These are phyloP conservation scores for Telmatherina bonti DNA, from an alignment of 2,797 vertebrate genomes.

Conservation along the genomic window DNA sequence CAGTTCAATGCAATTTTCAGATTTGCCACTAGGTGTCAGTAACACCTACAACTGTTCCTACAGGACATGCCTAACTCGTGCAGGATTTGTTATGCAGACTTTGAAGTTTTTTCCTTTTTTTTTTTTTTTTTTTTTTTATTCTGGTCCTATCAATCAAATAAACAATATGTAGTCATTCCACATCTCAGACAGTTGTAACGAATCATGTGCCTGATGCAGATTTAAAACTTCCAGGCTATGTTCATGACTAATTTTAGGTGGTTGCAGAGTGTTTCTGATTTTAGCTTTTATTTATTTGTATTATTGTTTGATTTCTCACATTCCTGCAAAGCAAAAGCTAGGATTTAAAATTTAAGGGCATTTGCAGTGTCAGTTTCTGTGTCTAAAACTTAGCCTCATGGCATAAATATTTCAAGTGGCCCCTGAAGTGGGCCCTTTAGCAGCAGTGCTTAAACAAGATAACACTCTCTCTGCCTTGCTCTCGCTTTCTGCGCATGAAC, in stretches of 20 bases:
- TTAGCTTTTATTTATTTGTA: conserved; percentile 6
- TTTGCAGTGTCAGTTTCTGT: conserved; percentile 27
- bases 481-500: conserved; percentile 34
- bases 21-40: neutral
- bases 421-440: conserved; percentile 51
- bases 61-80: neutral
- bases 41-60: neutral
- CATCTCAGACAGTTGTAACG: conserved; percentile 14
- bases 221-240: conserved; percentile 24
- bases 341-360: conserved; percentile 19
- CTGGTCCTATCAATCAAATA: neutral
- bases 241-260: conserved; percentile 14
- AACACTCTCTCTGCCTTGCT: conserved; percentile 34
- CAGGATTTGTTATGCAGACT: neutral
- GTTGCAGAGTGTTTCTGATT: conserved; percentile 1
- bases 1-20: neutral
- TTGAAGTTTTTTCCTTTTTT: neutral
- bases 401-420: conserved; percentile 59
- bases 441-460: conserved; percentile 42
- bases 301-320: conserved; percentile 6
- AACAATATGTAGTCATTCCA: conserved; percentile 6
- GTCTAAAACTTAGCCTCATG: conserved; percentile 46
- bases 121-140: too few relatives aligned
- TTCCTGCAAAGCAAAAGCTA: conserved; percentile 13
- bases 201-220: conserved; percentile 15